Evolutionary conservation across 2,888 invertebrate species (phyloP).

Genomic region (Leptinotarsa juncta): DNA sequence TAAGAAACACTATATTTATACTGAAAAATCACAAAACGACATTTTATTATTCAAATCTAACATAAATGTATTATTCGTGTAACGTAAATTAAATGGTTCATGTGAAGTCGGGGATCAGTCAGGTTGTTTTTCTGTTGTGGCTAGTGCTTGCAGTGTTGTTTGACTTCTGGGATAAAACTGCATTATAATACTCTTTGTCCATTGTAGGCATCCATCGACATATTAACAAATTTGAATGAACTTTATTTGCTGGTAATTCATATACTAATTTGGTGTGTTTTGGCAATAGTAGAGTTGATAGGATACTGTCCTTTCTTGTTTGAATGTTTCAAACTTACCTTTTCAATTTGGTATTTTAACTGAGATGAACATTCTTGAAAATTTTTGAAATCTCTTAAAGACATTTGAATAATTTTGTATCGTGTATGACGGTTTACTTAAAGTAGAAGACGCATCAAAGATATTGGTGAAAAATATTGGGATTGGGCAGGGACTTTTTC

Average conservation of each 20-base stretch:
- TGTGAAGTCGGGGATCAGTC: conserved; percentile 1
- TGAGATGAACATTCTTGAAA: conserved; percentile 20
- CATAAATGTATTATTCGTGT: background rate
- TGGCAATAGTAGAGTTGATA: background rate
- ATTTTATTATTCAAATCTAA: conserved; percentile 2
- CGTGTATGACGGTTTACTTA: conserved; percentile 32
- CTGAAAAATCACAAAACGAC: background rate
- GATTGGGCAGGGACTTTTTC: no score
- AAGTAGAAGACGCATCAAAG: conserved; percentile 34
- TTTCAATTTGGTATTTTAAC: background rate
- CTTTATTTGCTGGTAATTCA: background rate
- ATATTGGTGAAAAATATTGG: conserved; percentile 24
- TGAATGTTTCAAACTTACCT: background rate
- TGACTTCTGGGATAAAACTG: background rate
- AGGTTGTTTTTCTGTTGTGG: background rate
- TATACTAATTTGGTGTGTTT: background rate
- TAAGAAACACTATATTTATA: conserved; percentile 2
- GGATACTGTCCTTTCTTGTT: background rate
- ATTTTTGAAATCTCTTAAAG: conserved; percentile 30
- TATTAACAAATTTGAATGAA: background rate
- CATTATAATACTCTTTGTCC: conserved; percentile 1
- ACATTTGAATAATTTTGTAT: conserved; percentile 39
- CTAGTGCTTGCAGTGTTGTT: conserved; percentile 1
- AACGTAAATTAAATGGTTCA: background rate
- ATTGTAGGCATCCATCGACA: conserved; percentile 1